Percentiles rank a stretch among this genome's conserved stretches.
These are phyloP conservation scores for Empidonax alnorum DNA, from an alignment of 2,113 vertebrate genomes.

Conservation along the genomic window DNA sequence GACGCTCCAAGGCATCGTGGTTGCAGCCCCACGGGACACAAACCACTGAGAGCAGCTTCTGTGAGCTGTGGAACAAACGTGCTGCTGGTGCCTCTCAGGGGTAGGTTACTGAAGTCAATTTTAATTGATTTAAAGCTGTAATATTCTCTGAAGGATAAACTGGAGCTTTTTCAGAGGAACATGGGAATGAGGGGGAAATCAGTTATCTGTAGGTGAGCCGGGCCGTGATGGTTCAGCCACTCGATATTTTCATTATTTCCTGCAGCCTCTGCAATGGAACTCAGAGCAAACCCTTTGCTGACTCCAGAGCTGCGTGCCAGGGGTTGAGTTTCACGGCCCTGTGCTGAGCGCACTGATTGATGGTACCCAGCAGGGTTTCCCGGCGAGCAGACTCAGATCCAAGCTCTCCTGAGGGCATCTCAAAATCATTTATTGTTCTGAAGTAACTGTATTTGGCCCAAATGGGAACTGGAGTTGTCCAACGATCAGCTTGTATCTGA, in stretches of 20 bases:
- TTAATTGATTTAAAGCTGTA: not conserved
- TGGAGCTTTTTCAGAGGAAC: not conserved
- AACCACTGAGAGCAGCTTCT: not conserved
- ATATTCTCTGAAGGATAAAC: not conserved
- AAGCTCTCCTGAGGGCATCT: no score
- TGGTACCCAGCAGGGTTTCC: not conserved
- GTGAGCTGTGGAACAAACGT: not conserved
- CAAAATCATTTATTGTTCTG: not conserved
- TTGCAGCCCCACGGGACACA: not conserved
- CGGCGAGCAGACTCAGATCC: not conserved
- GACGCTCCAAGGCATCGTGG: not conserved
- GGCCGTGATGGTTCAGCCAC: not conserved
- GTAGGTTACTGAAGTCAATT: not conserved
- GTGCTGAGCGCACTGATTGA: not conserved
- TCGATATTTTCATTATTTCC: rapidly evolving
- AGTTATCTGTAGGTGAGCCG: not conserved
- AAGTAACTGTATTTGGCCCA: not conserved
- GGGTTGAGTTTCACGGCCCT: not conserved
- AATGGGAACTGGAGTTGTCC: not conserved
- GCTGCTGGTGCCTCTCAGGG: not conserved
- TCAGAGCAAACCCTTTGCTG: not conserved
- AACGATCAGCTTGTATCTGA: not conserved
- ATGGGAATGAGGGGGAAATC: rapidly evolving
- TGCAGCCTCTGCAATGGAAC: not conserved
- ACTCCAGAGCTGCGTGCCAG: not conserved